Percentiles rank a stretch among this genome's conserved stretches.
Conservation (phyloP, 2,113 vertebrate species). For the Nothobranchius kuhntae region DNA sequence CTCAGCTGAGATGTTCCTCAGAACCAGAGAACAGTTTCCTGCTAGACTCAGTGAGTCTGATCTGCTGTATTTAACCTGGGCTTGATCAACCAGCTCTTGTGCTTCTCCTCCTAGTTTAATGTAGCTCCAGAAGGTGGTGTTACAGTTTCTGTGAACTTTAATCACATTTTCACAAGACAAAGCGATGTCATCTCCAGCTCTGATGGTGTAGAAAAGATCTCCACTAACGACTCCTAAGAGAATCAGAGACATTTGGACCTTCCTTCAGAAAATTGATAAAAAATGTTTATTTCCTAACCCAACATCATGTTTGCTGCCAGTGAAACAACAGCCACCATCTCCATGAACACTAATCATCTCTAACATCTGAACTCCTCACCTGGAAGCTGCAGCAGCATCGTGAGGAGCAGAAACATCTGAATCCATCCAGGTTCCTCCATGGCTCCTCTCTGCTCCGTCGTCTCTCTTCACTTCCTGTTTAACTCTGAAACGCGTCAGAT, state of each 20-base stretch:
- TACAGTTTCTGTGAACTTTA: not conserved
- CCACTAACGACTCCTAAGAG: no score
- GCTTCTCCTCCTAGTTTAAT: rapidly evolving
- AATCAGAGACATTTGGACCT: no score
- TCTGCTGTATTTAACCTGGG: not conserved
- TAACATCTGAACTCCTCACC: no score
- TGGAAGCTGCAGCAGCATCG: no score
- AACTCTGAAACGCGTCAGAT: no score
- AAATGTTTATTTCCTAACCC: no score
- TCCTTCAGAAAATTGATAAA: no score
- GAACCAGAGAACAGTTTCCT: constrained; percentile 17
- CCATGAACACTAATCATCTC: no score
- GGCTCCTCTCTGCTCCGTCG: not conserved
- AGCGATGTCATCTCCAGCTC: constrained; percentile 10
- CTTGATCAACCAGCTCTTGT: rapidly evolving
- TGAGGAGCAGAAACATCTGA: no score
- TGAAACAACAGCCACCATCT: no score
- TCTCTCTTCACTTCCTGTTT: not conserved
- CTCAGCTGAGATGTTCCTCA: constrained; percentile 1
- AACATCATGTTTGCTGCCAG: no score
- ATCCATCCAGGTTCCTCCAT: not conserved
- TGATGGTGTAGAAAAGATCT: not conserved
- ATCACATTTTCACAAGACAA: constrained; percentile 6
- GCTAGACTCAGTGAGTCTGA: constrained; percentile 10
- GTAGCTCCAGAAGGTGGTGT: not conserved